Base-by-base conservation (phyloP, 2,113 vertebrate genomes). In the Mellivora capensis region DNA sequence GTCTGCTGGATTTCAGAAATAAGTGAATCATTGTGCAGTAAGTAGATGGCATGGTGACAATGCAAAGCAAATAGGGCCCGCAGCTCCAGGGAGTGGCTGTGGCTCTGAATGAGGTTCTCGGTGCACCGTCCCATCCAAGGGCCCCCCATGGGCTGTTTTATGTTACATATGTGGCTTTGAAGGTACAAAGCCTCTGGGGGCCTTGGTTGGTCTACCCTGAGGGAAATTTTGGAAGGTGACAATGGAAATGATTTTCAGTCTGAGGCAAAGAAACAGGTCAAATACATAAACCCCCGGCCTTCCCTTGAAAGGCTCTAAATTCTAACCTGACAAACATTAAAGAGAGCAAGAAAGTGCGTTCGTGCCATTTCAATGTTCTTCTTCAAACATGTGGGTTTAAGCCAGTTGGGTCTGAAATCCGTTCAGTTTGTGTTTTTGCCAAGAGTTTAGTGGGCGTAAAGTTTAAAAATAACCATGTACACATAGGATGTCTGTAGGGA, bases 391-490 rank as follows among this genome's bases (percentile, higher is more conserved):
- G 74, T 93, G 74, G 76, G 72, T 61, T 59, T 52, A 80, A 96
- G 94, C n/a, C 84, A 80, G 57, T n/a, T 79, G 47, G 42, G 29
- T 90, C 77, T 97, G 76, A 69, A 87, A 67, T 94, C 34, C 54
- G n/a, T 87, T 96, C 54, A 64, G 64, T 90, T 91, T 57, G 72
- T 93, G 76, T 79, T 87, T 89, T 84, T 91, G 74, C 91, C 97
- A 92, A 64, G 42, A 94, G 74, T 90, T 92, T 95, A 52, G 71
- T 82, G 91, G 91, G 85, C 61, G 59, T 94, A 74, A 90, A 87
- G 61, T 92, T 90, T 94, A 91, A 94, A 91, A 96, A 97, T 94
- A 97, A 80, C 84, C 94, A 2, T 7, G 27, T 83, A 57, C 42
- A 95, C 23, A 13, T 20, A 93, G n/a, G 72, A 81, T 57, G 42